These are phyloP conservation scores for Lates calcarifer DNA, from an alignment of 2,113 vertebrate genomes.

Conservation along the genomic window DNA sequence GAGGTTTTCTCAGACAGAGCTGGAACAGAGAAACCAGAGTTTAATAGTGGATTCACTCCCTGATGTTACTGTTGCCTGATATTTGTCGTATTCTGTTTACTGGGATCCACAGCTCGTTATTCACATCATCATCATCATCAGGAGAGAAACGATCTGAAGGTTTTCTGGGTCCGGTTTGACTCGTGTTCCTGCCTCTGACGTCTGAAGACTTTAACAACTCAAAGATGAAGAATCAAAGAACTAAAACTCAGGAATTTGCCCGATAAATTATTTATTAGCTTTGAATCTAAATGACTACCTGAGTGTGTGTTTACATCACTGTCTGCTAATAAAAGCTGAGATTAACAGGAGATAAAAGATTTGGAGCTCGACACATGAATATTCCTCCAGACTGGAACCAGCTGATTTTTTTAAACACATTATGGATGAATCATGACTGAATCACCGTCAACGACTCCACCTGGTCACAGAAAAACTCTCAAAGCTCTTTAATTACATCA, in stretches of 20 bases:
- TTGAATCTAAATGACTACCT: slow-evolving; percentile 21
- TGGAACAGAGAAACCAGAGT: too few relatives aligned
- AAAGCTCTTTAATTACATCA: slow-evolving; percentile 74
- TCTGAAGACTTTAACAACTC: background rate
- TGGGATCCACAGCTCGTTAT: too few relatives aligned
- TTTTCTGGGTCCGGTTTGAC: too few relatives aligned
- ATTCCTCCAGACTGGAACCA: background rate
- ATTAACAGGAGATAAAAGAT: slow-evolving; percentile 10
- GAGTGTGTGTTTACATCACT: slow-evolving; percentile 36
- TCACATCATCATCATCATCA: too few relatives aligned
- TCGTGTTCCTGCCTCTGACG: too few relatives aligned
- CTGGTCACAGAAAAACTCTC: slow-evolving; percentile 45
- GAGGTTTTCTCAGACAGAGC: too few relatives aligned
- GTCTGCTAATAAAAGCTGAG: background rate
- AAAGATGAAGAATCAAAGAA: background rate
- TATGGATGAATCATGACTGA: background rate
- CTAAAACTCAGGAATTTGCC: slow-evolving; percentile 12
- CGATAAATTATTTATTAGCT: slow-evolving; percentile 46
- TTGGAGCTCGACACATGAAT: too few relatives aligned
- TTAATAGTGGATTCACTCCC: too few relatives aligned
- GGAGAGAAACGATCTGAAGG: too few relatives aligned
- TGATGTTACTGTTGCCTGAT: too few relatives aligned
- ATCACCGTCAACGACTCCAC: background rate
- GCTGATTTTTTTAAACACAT: background rate
- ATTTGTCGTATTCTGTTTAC: too few relatives aligned